Percentiles rank a stretch among this genome's conserved stretches.
Conservation (phyloP, 2,113 vertebrate species). For the Muscicapa adusta region DNA sequence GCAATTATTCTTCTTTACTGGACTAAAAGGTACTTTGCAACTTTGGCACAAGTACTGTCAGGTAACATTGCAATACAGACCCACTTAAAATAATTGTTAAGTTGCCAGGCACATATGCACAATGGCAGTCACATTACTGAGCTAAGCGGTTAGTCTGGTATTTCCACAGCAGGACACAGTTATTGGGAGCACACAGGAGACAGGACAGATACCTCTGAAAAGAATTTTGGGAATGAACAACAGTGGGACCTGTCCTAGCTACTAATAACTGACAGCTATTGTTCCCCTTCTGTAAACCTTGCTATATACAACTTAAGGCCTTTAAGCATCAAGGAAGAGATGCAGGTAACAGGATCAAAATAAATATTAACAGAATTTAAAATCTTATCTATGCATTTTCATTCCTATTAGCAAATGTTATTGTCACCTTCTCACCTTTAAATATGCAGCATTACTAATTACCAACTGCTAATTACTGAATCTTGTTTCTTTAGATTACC, state of each 20-base stretch:
- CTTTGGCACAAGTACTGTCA: not conserved
- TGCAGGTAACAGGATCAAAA: not conserved
- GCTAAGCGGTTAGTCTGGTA: not conserved
- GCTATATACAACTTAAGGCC: not conserved
- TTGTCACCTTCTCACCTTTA: not conserved
- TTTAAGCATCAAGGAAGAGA: not conserved
- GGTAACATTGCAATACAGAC: not conserved
- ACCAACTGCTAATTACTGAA: not conserved
- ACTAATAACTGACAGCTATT: not conserved
- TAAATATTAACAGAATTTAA: not conserved
- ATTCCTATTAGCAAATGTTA: not conserved
- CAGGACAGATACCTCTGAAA: not conserved
- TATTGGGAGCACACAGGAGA: not conserved
- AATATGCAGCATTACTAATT: not conserved
- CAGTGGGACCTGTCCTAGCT: not conserved
- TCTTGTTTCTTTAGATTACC: not conserved
- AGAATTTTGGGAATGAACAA: not conserved
- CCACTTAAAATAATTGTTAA: not conserved
- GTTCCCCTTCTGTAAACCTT: not conserved
- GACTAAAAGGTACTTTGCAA: not conserved
- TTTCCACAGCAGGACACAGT: not conserved
- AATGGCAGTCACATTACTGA: not conserved
- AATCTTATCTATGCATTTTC: not conserved
- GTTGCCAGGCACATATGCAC: accelerated
- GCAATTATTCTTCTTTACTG: not conserved